phyloP scores from a whole-genome alignment of 2,113 vertebrate species.

The Trachemys scripta region DNA sequence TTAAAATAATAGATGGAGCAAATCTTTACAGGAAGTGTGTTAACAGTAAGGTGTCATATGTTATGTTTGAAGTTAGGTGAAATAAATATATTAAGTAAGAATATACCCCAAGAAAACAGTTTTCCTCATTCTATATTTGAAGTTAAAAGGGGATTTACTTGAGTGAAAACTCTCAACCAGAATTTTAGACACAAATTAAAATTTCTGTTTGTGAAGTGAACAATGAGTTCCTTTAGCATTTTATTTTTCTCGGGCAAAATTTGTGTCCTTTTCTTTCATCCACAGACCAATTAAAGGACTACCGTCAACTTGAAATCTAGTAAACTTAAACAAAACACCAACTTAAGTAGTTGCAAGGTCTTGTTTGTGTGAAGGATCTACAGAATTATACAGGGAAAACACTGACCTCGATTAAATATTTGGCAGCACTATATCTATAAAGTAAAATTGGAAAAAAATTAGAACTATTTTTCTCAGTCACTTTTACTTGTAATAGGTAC shows the following conservation, averaged over 20 bases:
- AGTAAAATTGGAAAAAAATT: neutral
- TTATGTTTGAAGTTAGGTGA: neutral
- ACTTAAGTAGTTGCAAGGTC: neutral
- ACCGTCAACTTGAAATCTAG: neutral
- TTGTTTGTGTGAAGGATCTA: rapidly evolving
- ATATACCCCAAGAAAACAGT: neutral
- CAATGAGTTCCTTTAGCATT: neutral
- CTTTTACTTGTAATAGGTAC: neutral
- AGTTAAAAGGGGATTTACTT: neutral
- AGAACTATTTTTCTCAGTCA: neutral
- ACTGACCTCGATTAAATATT: neutral
- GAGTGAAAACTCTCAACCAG: neutral
- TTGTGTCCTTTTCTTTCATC: rapidly evolving
- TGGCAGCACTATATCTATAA: too few species aligned
- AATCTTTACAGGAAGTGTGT: neutral
- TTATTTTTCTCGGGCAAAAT: slow-evolving; percentile 3
- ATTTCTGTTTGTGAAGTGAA: neutral
- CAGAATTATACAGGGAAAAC: neutral
- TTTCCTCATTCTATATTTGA: neutral
- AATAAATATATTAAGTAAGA: neutral
- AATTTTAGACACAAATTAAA: neutral
- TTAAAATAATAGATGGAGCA: neutral
- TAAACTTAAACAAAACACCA: neutral
- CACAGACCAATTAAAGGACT: neutral
- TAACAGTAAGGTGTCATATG: neutral